Evolutionary conservation across 2,797 vertebrate species (phyloP), one percentile per base, ranked within the genome.

Genomic region (Myioborus miniatus): DNA sequence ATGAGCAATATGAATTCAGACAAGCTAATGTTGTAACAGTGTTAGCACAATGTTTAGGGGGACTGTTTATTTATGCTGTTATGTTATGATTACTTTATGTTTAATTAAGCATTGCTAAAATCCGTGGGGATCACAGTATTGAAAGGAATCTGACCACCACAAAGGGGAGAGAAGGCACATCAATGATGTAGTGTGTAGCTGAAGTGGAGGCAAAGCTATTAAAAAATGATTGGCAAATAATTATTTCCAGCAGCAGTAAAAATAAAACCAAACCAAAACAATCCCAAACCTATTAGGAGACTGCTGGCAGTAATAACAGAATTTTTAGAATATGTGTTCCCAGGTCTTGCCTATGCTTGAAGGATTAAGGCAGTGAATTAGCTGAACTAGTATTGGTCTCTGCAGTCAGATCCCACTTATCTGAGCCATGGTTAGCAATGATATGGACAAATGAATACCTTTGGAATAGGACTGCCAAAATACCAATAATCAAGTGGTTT

Each of bases 71-170:
- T 97, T 96, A 92, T 89, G 50, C 63, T 96, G 94, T 94, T 96
- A 71, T 85, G 96, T 90, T 87, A 90, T 96, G 91, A 97, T 97
- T 97, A 95, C 89, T 97, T 96, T 97, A 95, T 96, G 94, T 95
- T 97, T 97, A 97, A 97, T 98, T 98, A 97, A 95, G 94, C 53
- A 0, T 91, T 96, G 92, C 91, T 97, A 77, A 95, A 97, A 97
- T 87, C 92, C 78, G 8, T 63, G 77, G 95, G 91, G 84, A 95
- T 95, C 87, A 14, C 76, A 26, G 77, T 88, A 91, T 85, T 95
- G 92, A 97, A 97, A 97, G 96, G 75, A 96, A 94, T 97, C 95
- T 97, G 96, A 96, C 96, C 91, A 22, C 96, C 95, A 52, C 95
- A 95, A 95, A 94, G 76, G 43, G 69, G 91, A 83, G 83, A 80